These are phyloP conservation scores for Pentamera pediparva DNA, from an alignment of 53 echinoderm and acorn worm genomes.

Conservation along the genomic window DNA sequence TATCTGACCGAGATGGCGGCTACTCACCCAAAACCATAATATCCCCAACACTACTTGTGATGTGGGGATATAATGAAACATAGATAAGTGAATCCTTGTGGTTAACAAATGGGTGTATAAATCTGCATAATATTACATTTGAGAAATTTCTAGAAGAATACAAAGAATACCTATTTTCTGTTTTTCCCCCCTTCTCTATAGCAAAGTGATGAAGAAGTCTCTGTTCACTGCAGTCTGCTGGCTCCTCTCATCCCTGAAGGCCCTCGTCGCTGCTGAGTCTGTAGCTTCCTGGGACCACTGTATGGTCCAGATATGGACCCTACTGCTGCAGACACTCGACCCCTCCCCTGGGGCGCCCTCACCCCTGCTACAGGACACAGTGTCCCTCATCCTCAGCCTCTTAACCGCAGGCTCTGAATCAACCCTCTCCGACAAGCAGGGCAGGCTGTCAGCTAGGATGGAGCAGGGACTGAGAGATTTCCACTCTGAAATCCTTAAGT, in stretches of 20 bases:
- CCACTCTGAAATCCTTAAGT: conserved; percentile 13
- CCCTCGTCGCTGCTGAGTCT: not conserved
- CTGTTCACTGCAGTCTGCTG: not conserved
- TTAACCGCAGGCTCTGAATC: not conserved
- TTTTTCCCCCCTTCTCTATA: not conserved
- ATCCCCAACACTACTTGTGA: too few species aligned
- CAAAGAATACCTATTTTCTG: not conserved
- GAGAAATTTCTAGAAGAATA: not conserved
- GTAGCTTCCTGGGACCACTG: conserved; percentile 22
- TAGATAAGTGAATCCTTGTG: too few species aligned
- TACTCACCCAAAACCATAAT: too few species aligned
- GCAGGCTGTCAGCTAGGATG: not conserved
- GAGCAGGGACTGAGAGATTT: not conserved
- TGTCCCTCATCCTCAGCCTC: conserved; percentile 1
- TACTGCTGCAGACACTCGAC: not conserved
- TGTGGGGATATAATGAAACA: too few species aligned
- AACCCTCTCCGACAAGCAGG: not conserved
- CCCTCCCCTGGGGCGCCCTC: not conserved
- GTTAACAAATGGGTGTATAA: too few species aligned
- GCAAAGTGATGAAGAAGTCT: not conserved
- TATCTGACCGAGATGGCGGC: too few species aligned
- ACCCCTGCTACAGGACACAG: not conserved
- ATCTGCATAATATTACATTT: too few species aligned
- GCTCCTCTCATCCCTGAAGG: conserved; percentile 11
- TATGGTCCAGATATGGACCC: not conserved